Conservation (phyloP, 2,797 vertebrate species). For the Spizella passerina region DNA sequence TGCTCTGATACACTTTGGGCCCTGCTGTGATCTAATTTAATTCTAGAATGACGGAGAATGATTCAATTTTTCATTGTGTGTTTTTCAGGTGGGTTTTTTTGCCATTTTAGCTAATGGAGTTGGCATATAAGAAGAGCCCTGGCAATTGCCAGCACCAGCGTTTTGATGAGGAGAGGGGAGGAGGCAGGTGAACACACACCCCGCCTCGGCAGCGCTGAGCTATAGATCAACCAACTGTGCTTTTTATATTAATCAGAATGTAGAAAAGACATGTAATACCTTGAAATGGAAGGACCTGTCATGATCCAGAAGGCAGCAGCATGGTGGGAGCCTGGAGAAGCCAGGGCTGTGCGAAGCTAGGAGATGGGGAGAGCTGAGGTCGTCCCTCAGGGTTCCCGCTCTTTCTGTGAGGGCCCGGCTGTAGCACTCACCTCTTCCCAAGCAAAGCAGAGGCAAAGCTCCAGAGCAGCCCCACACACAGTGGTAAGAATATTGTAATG, state of each 20-base stretch:
- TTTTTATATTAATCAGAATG: neutral
- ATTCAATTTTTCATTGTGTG: neutral
- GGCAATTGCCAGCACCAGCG: neutral
- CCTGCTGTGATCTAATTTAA: neutral
- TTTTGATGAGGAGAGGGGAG: accelerated
- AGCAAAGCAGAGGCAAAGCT: neutral
- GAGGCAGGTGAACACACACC: accelerated
- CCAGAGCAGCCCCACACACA: accelerated
- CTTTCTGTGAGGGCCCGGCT: neutral
- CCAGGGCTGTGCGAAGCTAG: accelerated
- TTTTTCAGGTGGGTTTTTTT: neutral
- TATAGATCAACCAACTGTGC: accelerated
- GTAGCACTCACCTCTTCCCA: accelerated
- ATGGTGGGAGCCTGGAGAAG: neutral
- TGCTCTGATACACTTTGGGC: neutral
- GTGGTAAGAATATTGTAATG: neutral
- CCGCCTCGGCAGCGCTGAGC: accelerated
- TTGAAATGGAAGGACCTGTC: neutral
- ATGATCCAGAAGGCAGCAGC: accelerated
- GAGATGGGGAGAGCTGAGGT: accelerated
- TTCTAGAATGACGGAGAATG: neutral
- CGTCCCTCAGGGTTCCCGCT: neutral
- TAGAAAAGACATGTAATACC: neutral
- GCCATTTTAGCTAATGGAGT: neutral
- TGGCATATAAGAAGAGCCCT: neutral